Evolutionary conservation across 92 coral and sea anemone genomes (phyloP).

Genomic region (Anthopleura xanthogrammica): DNA sequence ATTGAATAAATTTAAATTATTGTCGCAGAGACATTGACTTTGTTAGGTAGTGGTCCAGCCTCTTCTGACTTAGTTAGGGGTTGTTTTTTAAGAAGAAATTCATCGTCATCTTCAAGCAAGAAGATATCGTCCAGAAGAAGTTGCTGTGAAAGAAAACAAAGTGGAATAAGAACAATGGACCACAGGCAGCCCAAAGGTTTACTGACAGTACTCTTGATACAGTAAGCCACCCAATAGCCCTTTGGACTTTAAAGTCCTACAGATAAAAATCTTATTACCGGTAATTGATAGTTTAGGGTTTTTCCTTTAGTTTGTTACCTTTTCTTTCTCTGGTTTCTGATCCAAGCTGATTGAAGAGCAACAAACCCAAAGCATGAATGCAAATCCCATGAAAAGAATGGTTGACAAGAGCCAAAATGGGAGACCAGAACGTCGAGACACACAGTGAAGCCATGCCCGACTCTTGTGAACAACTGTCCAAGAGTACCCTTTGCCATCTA

Average conservation of each 20-base stretch:
- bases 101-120: slow-evolving; percentile 55
- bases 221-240: no score
- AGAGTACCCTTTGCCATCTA: slow-evolving; percentile 37
- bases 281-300: neutral
- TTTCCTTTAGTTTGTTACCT: slow-evolving; percentile 36
- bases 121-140: slow-evolving; percentile 58
- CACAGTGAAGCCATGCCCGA: slow-evolving; percentile 87
- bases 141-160: slow-evolving; percentile 30
- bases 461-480: slow-evolving; percentile 75
- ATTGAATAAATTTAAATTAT: slow-evolving; percentile 33
- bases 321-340: slow-evolving; percentile 52
- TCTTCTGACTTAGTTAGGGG: slow-evolving; percentile 75
- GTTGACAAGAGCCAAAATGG: slow-evolving; percentile 87
- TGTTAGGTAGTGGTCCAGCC: slow-evolving; percentile 82
- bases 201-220: no score
- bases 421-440: slow-evolving; percentile 85
- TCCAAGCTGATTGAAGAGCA: slow-evolving; percentile 69
- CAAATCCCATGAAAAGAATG: slow-evolving; percentile 73
- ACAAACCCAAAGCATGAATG: slow-evolving; percentile 90
- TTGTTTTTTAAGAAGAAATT: slow-evolving; percentile 49
- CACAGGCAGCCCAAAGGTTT: neutral
- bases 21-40: slow-evolving; percentile 73
- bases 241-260: neutral
- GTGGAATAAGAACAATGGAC: neutral
- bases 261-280: no score